phyloP scores from a whole-genome alignment of 2,797 vertebrate genomes.

The Squalus acanthias region DNA sequence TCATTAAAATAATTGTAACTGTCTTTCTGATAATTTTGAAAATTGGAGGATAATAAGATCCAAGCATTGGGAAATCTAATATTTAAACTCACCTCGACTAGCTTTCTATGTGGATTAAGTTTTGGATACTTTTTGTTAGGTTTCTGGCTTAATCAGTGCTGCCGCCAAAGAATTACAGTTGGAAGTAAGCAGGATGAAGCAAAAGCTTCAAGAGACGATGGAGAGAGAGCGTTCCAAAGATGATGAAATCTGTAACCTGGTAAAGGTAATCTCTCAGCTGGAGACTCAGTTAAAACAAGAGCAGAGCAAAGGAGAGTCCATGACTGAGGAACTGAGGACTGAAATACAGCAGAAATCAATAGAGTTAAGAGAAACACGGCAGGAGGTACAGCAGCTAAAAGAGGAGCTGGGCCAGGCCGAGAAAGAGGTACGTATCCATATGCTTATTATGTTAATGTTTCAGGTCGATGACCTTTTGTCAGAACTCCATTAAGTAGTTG shows the following conservation, averaged over 20 bases:
- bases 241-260: conserved; percentile 56
- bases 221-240: conserved; percentile 59
- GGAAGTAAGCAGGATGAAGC: conserved; percentile 57
- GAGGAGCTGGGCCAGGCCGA: conserved; percentile 59
- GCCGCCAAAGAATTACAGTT: conserved; percentile 56
- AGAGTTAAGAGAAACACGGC: conserved; percentile 61
- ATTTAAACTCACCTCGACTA: not conserved
- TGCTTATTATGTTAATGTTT: not conserved
- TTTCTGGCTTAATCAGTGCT: conserved; percentile 57
- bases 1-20: not conserved
- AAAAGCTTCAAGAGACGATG: conserved; percentile 53
- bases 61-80: not conserved
- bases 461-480: too few species aligned
- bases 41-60: not conserved
- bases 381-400: conserved; percentile 59
- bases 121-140: conserved; percentile 50
- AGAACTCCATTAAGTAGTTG: not conserved
- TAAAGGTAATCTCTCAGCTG: conserved; percentile 52
- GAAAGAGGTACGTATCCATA: conserved; percentile 64
- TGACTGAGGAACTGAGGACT: conserved; percentile 56
- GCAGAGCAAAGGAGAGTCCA: conserved; percentile 50
- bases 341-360: conserved; percentile 60
- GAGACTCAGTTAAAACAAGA: conserved; percentile 60
- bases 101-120: not conserved
- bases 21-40: not conserved